Evolutionary conservation across 2,797 vertebrate species (phyloP), one percentile per base, ranked within the genome.

Genomic region (Tinamus major): DNA sequence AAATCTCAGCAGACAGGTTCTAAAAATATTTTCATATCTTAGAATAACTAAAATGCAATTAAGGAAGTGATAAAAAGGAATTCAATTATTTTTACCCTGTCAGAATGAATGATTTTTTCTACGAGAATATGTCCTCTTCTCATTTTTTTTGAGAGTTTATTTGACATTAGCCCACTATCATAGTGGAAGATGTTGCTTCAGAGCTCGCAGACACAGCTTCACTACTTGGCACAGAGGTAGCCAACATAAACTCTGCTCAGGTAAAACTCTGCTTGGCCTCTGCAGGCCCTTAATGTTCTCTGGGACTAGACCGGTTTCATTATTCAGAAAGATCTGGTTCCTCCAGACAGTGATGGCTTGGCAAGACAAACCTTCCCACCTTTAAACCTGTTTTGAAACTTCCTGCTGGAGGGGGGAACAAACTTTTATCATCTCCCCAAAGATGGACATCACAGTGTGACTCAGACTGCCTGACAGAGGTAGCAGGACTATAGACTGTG

Each of bases 11-110:
- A 4, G 42, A 39, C 12, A 78, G 59, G 29, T 85, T 95, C 90
- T 93, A 85, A 84, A 79, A 92, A 53, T 69, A 70, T 72, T 69
- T 91, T 94, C 37, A 46, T 65, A 42, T 91, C 91, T 91, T 53
- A 15, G 67, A 95, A 74, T 46, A 61, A 33, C 63, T 91, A 48
- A 72, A 87, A 90, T 80, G 41, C 35, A 78, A 68, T 78, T 77
- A 81, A 81, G 85, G 39, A 68, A 94, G 35, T 83, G 78, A 86
- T 86, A 76, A 77, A 70, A 67, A 81, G 65, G 29, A 77, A 79
- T 77, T 51, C 27, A 56, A 8, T 6, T 56, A 44, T 53, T 90
- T 92, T 27, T 23, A 35, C 8, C 17, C 14, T 88, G 37, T 29
- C 41, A 68, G 68, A 93, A 61, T 46, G 82, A 85, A 84, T 80